These are phyloP conservation scores for Pseudomyrmex sp. DNA, from an alignment of 1,140 invertebrate genomes.

Conservation along the genomic window DNA sequence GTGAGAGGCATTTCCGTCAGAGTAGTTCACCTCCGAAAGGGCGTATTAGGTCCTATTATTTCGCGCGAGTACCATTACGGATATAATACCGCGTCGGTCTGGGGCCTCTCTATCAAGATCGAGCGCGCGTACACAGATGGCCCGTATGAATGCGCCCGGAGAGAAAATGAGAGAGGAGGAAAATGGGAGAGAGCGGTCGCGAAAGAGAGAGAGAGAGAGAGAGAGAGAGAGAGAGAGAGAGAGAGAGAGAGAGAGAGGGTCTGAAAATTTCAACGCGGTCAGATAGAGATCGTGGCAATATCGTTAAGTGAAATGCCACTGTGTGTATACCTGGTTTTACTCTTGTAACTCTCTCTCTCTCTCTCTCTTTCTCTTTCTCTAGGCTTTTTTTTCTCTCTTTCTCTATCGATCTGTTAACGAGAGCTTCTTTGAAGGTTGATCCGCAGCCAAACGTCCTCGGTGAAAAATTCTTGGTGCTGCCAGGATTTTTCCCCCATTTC, in stretches of 20 bases:
- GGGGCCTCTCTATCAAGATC: conserved; percentile 56
- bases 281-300: conserved; percentile 47
- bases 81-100: conserved; percentile 33
- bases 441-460: background rate
- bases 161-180: background rate
- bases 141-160: conserved; percentile 40
- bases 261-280: conserved; percentile 49
- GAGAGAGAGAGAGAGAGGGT: background rate
- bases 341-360: background rate
- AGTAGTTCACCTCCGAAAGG: conserved; percentile 50
- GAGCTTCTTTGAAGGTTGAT: background rate
- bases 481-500: background rate
- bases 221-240: background rate
- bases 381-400: background rate
- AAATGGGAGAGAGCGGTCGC: conserved; percentile 1
- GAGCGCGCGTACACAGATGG: conserved; percentile 54
- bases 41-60: conserved; percentile 60
- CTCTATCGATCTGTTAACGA: conserved; percentile 34
- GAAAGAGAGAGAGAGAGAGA: background rate
- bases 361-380: too few relatives aligned
- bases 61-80: conserved; percentile 59
- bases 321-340: background rate
- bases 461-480: background rate
- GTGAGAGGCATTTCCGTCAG: conserved; percentile 51
- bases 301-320: conserved; percentile 35